Percentiles rank a stretch among this genome's conserved stretches.
Conservation (phyloP, 2,113 vertebrate genomes). For the Sebastes fasciatus region DNA sequence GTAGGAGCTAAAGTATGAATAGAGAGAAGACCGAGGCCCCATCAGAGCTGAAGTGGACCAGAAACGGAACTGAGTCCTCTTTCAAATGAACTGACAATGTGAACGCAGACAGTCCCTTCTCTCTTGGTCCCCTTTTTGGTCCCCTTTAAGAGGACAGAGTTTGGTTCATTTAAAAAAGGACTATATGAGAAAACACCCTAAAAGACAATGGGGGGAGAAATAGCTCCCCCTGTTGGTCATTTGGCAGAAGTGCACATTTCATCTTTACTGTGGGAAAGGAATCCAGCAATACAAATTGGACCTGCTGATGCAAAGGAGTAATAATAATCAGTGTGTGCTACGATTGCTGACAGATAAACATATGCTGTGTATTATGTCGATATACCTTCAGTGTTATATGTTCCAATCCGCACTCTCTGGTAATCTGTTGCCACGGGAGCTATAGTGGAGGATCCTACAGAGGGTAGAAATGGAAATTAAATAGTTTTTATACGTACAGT, state of each 20-base stretch:
- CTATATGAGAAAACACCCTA: too few relatives aligned
- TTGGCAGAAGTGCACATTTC: conserved; percentile 26
- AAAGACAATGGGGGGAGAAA: conserved; percentile 29
- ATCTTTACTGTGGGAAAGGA: background rate
- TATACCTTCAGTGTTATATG: conserved; percentile 49
- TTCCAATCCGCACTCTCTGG: conserved; percentile 6
- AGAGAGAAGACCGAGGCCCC: too few relatives aligned
- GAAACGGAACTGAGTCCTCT: too few relatives aligned
- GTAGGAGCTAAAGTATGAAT: too few relatives aligned
- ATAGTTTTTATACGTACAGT: background rate
- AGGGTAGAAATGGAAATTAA: background rate
- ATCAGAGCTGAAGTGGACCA: too few relatives aligned
- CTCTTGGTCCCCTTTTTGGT: too few relatives aligned
- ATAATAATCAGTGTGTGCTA: background rate
- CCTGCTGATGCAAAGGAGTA: conserved; percentile 1
- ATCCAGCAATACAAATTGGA: background rate
- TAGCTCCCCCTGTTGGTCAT: conserved; percentile 67
- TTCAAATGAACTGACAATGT: too few relatives aligned
- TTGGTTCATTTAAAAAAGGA: too few relatives aligned
- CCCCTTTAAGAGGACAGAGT: too few relatives aligned
- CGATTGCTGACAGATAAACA: background rate
- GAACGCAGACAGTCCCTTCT: too few relatives aligned
- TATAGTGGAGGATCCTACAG: conserved; percentile 65
- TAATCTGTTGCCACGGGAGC: conserved; percentile 39
- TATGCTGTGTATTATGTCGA: background rate